Base-by-base conservation (phyloP, 2,888 invertebrate species). In the Tridacna gigas region DNA sequence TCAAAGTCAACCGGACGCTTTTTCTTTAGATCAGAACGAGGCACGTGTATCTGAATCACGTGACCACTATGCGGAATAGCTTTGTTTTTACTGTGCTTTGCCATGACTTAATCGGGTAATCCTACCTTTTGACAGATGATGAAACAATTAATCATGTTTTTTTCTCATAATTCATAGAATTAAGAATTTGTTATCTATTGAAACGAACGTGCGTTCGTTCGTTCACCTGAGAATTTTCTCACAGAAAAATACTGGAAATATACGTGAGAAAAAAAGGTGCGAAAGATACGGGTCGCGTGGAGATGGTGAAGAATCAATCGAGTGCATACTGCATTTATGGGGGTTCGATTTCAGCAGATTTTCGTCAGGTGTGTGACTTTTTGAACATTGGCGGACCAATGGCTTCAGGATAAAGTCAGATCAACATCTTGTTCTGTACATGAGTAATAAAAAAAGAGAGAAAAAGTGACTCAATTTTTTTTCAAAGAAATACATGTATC, bases 61-160 rank as follows among this genome's bases (percentile, higher is more conserved):
- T 71, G 71, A 71, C 71, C 71, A 13, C 51, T 26, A 71, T 51
- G 48, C 51, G 71, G 48, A 48, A 71, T 71, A 71, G 63, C 51
- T 71, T 71, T 71, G 71, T 71, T 71, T 71, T 71, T 25, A 71
- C 63, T n/a, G 4, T 25, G 63, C 22, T 22, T 13, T 25, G 22
- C 13, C 25, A 63, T 71, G 71, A 51, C 22, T 71, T 71, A 71
- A 71, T 71, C 71, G 47, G 71, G 71, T 51, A 71, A 71, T 71
- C 47, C 71, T 26, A 51, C 71, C 71, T 71, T 71, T 26, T 71
- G 20, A 71, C 71, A 45, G 71, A 51, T 71, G 47, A 71, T 51
- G n/a, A 22, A 15, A 71, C n/a, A 71, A 15, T 71, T 25, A 71
- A 71, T 71, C 51, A 51, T 71, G 45, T 71, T 51, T 71, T 69